These are phyloP conservation scores for Acanthochromis polyacanthus DNA, from an alignment of 2,113 vertebrate genomes.

Conservation along the genomic window DNA sequence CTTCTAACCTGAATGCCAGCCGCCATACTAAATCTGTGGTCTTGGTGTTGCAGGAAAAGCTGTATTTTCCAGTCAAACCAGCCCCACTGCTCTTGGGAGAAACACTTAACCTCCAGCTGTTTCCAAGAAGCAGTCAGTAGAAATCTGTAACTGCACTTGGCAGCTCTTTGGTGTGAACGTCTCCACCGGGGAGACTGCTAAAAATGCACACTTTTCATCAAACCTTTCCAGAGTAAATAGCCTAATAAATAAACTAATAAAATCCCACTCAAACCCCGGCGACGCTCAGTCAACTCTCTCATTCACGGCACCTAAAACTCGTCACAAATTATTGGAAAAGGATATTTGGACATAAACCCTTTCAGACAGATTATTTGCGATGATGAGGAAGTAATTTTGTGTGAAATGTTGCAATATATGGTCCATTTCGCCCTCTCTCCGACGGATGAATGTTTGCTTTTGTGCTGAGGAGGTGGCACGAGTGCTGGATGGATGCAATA, in stretches of 20 bases:
- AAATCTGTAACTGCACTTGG: conserved; percentile 34
- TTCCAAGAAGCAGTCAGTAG: conserved; percentile 3
- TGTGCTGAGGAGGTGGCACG: neutral
- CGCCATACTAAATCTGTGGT: neutral
- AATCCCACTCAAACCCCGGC: conserved; percentile 11
- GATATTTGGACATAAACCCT: conserved; percentile 33
- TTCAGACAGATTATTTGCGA: conserved; percentile 39
- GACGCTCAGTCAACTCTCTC: conserved; percentile 3
- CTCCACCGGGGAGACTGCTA: conserved; percentile 13
- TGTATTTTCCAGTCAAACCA: neutral
- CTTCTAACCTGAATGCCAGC: neutral
- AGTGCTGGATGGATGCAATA: conserved; percentile 2
- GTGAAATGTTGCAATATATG: conserved; percentile 36
- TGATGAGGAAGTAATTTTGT: conserved; percentile 50
- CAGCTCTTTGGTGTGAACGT: conserved; percentile 14
- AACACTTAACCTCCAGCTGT: conserved; percentile 52
- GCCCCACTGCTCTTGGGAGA: conserved; percentile 27
- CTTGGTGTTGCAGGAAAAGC: neutral
- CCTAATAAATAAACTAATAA: conserved; percentile 43
- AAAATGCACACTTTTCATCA: conserved; percentile 18
- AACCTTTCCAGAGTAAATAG: conserved; percentile 20
- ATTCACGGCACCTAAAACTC: conserved; percentile 18
- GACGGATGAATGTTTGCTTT: conserved; percentile 29
- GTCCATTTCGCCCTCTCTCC: conserved; percentile 32
- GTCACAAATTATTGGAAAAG: conserved; percentile 24